These are phyloP conservation scores for Anoplolepis gracilipes DNA, from an alignment of 1,140 invertebrate species.

Conservation along the genomic window DNA sequence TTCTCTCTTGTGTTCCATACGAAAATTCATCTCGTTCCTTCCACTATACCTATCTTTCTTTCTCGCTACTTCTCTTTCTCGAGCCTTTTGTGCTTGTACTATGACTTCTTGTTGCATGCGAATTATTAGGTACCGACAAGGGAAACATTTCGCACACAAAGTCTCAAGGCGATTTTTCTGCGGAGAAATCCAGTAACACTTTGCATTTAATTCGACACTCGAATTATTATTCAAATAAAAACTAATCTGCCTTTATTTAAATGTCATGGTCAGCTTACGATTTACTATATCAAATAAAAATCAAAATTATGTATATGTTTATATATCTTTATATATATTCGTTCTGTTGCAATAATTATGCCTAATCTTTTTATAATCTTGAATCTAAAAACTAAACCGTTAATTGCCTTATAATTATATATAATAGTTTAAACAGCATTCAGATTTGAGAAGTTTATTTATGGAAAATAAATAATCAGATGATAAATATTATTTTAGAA, in stretches of 20 bases:
- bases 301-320: slow-evolving; percentile 76
- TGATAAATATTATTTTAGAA: neutral
- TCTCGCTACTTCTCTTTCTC: neutral
- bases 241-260: slow-evolving; percentile 33
- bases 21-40: slow-evolving; percentile 30
- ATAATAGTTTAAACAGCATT: slow-evolving; percentile 1
- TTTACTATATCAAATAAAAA: slow-evolving; percentile 72
- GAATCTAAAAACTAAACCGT: slow-evolving; percentile 27
- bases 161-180: slow-evolving; percentile 29
- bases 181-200: slow-evolving; percentile 46
- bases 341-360: slow-evolving; percentile 57
- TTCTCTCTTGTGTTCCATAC: slow-evolving; percentile 15
- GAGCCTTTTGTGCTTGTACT: slow-evolving; percentile 30
- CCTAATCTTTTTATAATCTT: slow-evolving; percentile 28
- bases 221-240: slow-evolving; percentile 62
- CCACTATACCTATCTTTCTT: neutral
- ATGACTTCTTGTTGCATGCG: neutral
- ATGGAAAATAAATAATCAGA: neutral
- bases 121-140: slow-evolving; percentile 34
- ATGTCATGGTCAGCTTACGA: slow-evolving; percentile 54
- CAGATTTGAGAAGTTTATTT: neutral
- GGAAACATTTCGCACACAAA: slow-evolving; percentile 20
- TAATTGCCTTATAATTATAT: slow-evolving; percentile 17
- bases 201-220: neutral
- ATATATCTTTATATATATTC: slow-evolving; percentile 62